Conservation (phyloP, 2,113 vertebrate species). For the Chlamydotis undulata region DNA sequence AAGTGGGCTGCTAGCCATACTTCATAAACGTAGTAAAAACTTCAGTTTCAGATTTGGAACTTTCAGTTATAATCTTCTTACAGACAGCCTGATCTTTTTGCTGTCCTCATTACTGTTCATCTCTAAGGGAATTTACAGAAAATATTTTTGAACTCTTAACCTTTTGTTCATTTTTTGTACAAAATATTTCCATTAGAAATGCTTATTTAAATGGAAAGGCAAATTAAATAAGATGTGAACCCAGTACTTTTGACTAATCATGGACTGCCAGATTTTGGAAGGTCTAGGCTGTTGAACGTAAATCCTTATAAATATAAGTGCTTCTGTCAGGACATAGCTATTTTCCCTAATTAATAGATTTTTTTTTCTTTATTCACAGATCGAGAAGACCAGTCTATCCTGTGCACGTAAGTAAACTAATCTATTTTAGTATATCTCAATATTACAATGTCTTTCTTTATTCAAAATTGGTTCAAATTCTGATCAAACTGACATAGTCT, state of each 20-base stretch:
- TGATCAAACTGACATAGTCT: background rate
- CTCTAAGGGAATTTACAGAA: slow-evolving; percentile 31
- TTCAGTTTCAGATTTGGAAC: slow-evolving; percentile 3
- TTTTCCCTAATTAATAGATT: background rate
- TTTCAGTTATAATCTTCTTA: slow-evolving; percentile 56
- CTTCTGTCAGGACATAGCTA: slow-evolving; percentile 8
- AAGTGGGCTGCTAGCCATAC: background rate
- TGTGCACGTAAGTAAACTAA: slow-evolving; percentile 93
- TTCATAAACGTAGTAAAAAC: background rate
- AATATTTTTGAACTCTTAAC: slow-evolving; percentile 27
- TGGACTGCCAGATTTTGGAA: background rate
- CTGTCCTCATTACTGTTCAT: slow-evolving; percentile 58
- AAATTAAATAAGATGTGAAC: slow-evolving; percentile 20
- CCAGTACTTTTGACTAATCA: background rate
- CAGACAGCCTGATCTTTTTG: slow-evolving; percentile 19
- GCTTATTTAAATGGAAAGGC: background rate
- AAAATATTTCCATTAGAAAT: slow-evolving; percentile 31
- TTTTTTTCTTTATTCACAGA: slow-evolving; percentile 80
- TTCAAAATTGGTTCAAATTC: background rate
- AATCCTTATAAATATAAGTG: background rate
- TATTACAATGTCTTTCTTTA: background rate
- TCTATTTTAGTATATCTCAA: background rate
- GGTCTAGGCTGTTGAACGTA: background rate
- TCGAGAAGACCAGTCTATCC: slow-evolving; percentile 96
- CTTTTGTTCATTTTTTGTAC: slow-evolving; percentile 47